phyloP scores from a whole-genome alignment of 2,113 vertebrate genomes.

The Zosterops japonicus region DNA sequence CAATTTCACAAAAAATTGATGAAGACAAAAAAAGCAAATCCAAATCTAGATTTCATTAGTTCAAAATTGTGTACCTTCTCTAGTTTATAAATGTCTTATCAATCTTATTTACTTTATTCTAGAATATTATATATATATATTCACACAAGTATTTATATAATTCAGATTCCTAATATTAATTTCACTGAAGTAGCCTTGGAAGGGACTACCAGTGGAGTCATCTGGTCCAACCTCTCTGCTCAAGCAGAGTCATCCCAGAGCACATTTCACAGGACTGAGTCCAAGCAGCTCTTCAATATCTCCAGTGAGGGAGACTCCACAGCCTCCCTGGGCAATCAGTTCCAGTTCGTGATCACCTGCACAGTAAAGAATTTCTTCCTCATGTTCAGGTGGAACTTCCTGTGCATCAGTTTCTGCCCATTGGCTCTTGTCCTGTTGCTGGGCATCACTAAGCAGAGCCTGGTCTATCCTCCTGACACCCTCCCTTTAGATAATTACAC shows the following conservation, averaged over 20 bases:
- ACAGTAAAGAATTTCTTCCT: not conserved
- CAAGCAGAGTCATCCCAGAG: not conserved
- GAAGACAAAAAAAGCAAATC: not conserved
- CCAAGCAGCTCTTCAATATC: not conserved
- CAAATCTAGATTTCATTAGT: not conserved
- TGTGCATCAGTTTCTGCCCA: fast-evolving
- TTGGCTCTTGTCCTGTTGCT: not conserved
- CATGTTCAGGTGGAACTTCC: not conserved
- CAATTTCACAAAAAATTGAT: not conserved
- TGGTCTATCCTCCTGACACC: not conserved
- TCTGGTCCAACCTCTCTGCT: not conserved
- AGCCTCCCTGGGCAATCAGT: no score
- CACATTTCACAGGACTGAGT: not conserved
- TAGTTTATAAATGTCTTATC: not conserved
- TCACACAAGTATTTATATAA: not conserved
- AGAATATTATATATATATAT: not conserved
- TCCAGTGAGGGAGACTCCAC: not conserved
- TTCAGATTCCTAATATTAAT: not conserved
- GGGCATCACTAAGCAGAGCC: not conserved
- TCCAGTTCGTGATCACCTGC: not conserved
- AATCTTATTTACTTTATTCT: not conserved
- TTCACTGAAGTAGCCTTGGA: not conserved
- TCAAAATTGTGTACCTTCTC: not conserved
- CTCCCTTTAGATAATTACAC: not conserved
- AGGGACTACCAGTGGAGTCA: no score